A percentile compares a stretch with the other conserved stretches of the same genome.
These are phyloP conservation scores for Protophormia terraenovae DNA, from an alignment of 2,888 invertebrate species.

Conservation along the genomic window DNA sequence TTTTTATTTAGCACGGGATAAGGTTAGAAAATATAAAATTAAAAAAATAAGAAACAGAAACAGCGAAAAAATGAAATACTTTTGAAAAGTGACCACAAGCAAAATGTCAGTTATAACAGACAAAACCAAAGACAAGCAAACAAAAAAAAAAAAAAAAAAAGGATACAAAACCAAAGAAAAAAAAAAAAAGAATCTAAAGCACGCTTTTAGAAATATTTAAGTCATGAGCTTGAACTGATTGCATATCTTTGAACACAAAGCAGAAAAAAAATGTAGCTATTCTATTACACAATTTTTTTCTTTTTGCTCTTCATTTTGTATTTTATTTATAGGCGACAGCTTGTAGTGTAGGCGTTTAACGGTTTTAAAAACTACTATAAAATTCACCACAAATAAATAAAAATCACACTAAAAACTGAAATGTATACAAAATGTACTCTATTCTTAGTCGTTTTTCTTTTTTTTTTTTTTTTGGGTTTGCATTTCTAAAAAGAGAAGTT, in stretches of 20 bases:
- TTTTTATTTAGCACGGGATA: slow-evolving; percentile 67
- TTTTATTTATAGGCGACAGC: slow-evolving; percentile 68
- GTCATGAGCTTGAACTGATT: slow-evolving; percentile 70
- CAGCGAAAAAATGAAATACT: slow-evolving; percentile 35
- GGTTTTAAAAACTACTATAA: slow-evolving; percentile 56
- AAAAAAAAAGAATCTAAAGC: slow-evolving; percentile 51
- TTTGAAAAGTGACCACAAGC: slow-evolving; percentile 67
- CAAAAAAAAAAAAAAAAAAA: slow-evolving; percentile 22
- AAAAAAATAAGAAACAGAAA: not conserved
- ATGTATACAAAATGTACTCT: not conserved
- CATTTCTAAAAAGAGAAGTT: slow-evolving; percentile 51
- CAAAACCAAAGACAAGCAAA: slow-evolving; percentile 48
- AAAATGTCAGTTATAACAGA: slow-evolving; percentile 65
- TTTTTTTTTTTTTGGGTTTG: not conserved
- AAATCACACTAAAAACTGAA: not conserved
- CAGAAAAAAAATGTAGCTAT: slow-evolving; percentile 33
- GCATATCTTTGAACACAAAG: slow-evolving; percentile 68
- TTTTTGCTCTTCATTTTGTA: slow-evolving; percentile 43
- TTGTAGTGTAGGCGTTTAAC: slow-evolving; percentile 67
- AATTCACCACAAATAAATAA: slow-evolving; percentile 31
- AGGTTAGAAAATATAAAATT: slow-evolving; percentile 42
- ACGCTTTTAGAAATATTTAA: slow-evolving; percentile 67
- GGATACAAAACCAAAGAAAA: not conserved
- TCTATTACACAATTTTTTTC: not conserved
- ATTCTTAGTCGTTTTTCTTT: too few relatives aligned